A percentile compares a stretch with the other conserved stretches of the same genome.
These are phyloP conservation scores for Dallia pectoralis DNA, from an alignment of 2,797 vertebrate genomes.

Conservation along the genomic window DNA sequence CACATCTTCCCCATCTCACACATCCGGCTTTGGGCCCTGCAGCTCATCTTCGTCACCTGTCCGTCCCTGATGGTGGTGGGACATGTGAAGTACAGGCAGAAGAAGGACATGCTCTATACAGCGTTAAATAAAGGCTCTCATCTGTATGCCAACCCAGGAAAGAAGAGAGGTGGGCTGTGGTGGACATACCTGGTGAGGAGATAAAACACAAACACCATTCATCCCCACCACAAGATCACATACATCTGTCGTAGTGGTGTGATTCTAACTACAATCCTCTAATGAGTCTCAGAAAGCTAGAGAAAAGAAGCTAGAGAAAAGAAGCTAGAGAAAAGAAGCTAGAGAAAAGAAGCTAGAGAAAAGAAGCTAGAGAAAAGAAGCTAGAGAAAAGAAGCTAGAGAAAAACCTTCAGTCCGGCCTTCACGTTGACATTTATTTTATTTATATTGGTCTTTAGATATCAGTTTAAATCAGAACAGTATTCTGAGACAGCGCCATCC, in stretches of 20 bases:
- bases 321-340: no score
- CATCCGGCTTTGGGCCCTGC: slow-evolving; percentile 83
- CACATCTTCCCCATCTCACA: slow-evolving; percentile 83
- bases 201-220: no score
- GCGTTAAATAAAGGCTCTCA: slow-evolving; percentile 33
- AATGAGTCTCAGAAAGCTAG: no score
- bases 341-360: no score
- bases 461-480: background rate
- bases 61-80: slow-evolving; percentile 87
- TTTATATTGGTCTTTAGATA: no score
- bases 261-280: background rate
- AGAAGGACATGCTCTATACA: slow-evolving; percentile 67
- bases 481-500: no score
- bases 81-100: slow-evolving; percentile 87
- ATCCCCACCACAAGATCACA: background rate
- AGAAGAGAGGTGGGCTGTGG: slow-evolving; percentile 88
- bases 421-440: no score
- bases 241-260: background rate
- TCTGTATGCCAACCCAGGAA: slow-evolving; percentile 77
- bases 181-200: slow-evolving; percentile 85
- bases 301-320: no score
- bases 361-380: no score
- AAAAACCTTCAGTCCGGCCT: no score
- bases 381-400: no score
- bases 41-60: slow-evolving; percentile 84